Evolutionary conservation across 1,140 invertebrate genomes (phyloP), one percentile per base, ranked within the genome.

Genomic region (Chionoecetes opilio): DNA sequence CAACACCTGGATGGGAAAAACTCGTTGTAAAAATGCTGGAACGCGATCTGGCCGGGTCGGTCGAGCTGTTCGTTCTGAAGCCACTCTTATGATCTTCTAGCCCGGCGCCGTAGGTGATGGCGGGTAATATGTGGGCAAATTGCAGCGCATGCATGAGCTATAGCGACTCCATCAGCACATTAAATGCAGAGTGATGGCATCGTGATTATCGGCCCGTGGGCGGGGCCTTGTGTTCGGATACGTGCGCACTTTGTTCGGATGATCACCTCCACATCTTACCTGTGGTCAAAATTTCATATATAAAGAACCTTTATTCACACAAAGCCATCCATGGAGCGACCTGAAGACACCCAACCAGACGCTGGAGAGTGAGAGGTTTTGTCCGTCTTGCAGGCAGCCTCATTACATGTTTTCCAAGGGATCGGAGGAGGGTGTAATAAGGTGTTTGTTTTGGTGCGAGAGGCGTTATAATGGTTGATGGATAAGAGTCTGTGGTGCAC

Each of bases 381-480:
- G 37, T 11, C 85, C 31, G 38, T 37, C 17, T 93, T 5, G 8
- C 37, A 31, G 32, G 35, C 31, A 93, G 34, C 37, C 92, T 93
- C 84, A 87, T 87, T 93, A 93, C 85, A 41, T 46, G 86, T 84
- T 92, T 92, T 91, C 75, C 88, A 95, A 82, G 91, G 75, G 93
- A 95, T 95, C 95, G 95, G 95, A 95, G 89, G 89, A 91, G 95
- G 87, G 37, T 93, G 95, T 95, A 95, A 95, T 95, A 93, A 95
- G 95, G 95, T 95, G 95, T 95, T 95, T 95, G 95, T 95, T 95
- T 95, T 93, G 95, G 95, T 95, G 92, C 92, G 95, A 95, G 91
- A 95, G 95, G 95, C 95, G 95, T 95, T 95, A 95, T 95, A 95
- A 95, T 95, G 92, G 93, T 93, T 95, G 95, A 95, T 95, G 95